Percentiles rank a stretch among this genome's conserved stretches.
Conservation (phyloP, 2,888 invertebrate species). For the Eurytoma adleriae region DNA sequence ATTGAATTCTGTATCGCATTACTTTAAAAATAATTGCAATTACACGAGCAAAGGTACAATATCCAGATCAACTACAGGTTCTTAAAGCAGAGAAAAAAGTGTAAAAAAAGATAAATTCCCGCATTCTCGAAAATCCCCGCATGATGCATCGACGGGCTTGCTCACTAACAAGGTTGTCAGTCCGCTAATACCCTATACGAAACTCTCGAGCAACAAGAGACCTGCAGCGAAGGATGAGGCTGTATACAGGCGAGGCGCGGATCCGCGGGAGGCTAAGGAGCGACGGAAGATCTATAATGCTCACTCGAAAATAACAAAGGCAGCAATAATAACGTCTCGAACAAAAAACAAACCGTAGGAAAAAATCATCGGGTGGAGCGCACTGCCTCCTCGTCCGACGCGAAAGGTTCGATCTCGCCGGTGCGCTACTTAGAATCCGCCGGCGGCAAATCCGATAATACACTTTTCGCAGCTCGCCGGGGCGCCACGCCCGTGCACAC, state of each 20-base stretch:
- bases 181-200: constrained; percentile 28
- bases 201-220: constrained; percentile 23
- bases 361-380: constrained; percentile 9
- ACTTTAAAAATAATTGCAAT: not conserved
- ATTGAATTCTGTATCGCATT: constrained; percentile 4
- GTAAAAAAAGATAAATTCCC: not conserved
- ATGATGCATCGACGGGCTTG: constrained; percentile 42
- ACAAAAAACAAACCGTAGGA: constrained; percentile 11
- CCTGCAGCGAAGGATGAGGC: not conserved
- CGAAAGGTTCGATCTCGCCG: not conserved
- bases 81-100: not conserved
- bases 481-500: constrained; percentile 35
- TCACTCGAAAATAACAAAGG: constrained; percentile 41
- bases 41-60: not conserved
- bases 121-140: constrained; percentile 8
- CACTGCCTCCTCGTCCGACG: not conserved
- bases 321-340: constrained; percentile 16
- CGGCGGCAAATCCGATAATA: constrained; percentile 51
- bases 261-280: not conserved
- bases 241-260: not conserved
- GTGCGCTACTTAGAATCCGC: constrained; percentile 26
- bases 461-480: constrained; percentile 46
- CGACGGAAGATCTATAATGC: not conserved
- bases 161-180: constrained; percentile 46
- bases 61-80: no score